Base-by-base conservation (phyloP, 2,113 vertebrate genomes). In the Dasyornis broadbenti region DNA sequence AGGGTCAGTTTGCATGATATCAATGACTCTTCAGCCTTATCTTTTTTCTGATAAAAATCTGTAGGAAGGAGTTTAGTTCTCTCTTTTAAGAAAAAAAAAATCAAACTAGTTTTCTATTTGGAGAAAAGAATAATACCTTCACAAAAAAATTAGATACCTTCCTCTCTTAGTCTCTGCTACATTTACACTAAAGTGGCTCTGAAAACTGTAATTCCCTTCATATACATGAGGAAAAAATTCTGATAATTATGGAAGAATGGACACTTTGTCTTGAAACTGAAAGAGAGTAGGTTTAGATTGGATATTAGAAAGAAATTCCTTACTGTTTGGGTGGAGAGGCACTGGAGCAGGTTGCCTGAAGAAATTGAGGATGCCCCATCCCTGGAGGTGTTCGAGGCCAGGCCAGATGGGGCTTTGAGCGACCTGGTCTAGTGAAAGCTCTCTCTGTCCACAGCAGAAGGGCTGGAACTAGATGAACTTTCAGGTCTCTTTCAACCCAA, bases 21-120 rank as follows among this genome's bases (percentile, higher is more conserved):
- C 53, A 93, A 9, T 88, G 35, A 44, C 50, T 88, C 63, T 80
- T 45, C 63, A 80, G 63, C 30, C 45, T 82, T 82, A 63, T 73
- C 66, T 83, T 73, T 69, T 88, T 66, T 54, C 59, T 94, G 80
- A 78, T 83, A 93, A 70, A 33, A 83, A 81, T 92, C 86, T 90
- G 27, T 66, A 81, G 64, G 73, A 91, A 94, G 35, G 12, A 63
- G n/a, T 70, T 90, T 57, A 45, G 49, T 61, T 52, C 13, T 14
- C 2, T 10, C 52, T 83, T 89, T 81, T 78, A 72, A 88, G 22
- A 77, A 39, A 82, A 76, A 95, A 56, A 86, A 61, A 53, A 15
- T 44, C 16, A 28, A 39, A 26, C 53, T 57, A 12, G 40, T 26
- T 72, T 92, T 88, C 59, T 84, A 20, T 80, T 79, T 39, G 30